Evolutionary conservation across 2,797 vertebrate genomes (phyloP).

Genomic region (Kryptolebias ocellatus): DNA sequence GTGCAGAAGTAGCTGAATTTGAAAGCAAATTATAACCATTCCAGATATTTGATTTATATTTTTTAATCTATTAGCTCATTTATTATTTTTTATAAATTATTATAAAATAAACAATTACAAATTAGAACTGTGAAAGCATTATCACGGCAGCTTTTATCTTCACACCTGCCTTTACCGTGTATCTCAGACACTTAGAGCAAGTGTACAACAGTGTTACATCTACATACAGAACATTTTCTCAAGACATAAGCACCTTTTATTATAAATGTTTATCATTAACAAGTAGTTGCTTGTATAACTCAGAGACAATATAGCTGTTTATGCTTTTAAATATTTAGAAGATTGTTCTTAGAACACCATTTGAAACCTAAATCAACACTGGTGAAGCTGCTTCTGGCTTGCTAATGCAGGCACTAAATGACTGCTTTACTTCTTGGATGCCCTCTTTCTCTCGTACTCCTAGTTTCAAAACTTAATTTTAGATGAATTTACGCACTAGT

Average conservation of each 20-base stretch:
- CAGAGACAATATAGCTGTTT: conserved; percentile 7
- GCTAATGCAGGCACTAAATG: conserved; percentile 9
- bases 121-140: neutral
- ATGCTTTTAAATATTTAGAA: conserved; percentile 15
- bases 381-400: conserved; percentile 31
- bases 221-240: neutral
- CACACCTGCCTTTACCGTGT: no score
- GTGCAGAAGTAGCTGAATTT: no score
- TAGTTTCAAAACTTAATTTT: conserved; percentile 15
- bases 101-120: no score
- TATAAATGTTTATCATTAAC: neutral
- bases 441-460: conserved; percentile 7
- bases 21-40: no score
- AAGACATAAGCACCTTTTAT: neutral
- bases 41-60: no score
- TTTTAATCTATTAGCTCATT: no score
- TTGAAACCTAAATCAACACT: conserved; percentile 24
- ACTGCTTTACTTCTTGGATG: conserved; percentile 7
- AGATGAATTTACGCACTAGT: conserved; percentile 33
- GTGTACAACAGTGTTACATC: neutral
- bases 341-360: neutral
- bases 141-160: neutral
- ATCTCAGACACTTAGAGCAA: neutral
- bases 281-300: neutral
- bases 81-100: no score